Percentiles rank a stretch among this genome's conserved stretches.
Conservation (phyloP, 2,888 invertebrate species). For the Agonopterix alstromeriana region DNA sequence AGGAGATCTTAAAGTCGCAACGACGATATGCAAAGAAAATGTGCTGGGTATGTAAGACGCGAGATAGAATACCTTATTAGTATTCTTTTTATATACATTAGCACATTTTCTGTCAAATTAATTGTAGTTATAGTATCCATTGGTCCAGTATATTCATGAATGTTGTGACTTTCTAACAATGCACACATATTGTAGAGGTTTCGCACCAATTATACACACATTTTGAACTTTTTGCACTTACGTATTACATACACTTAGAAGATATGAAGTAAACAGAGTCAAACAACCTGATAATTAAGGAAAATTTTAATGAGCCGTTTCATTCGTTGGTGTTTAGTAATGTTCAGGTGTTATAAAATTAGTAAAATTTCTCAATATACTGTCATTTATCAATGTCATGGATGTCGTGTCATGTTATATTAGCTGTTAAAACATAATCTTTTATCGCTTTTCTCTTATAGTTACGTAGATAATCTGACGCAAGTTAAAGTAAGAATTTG, state of each 20-base stretch:
- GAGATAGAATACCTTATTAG: constrained; percentile 49
- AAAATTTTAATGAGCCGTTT: constrained; percentile 19
- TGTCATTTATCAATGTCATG: constrained; percentile 25
- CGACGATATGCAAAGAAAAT: constrained; percentile 26
- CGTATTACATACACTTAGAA: background rate
- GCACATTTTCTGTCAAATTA: constrained; percentile 32
- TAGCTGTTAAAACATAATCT: constrained; percentile 11
- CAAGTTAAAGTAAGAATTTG: constrained; percentile 36
- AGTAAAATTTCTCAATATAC: background rate
- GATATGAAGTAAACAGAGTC: constrained; percentile 45
- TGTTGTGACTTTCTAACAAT: constrained; percentile 9
- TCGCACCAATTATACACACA: constrained; percentile 9
- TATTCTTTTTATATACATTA: constrained; percentile 53
- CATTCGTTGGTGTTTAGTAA: constrained; percentile 4
- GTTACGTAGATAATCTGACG: constrained; percentile 40
- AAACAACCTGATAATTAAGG: constrained; percentile 56
- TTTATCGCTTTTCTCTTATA: constrained; percentile 16
- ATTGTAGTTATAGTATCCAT: constrained; percentile 4
- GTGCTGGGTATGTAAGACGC: constrained; percentile 55
- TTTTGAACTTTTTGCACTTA: constrained; percentile 2
- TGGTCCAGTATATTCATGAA: constrained; percentile 8
- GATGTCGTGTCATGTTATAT: constrained; percentile 26
- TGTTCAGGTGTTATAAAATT: constrained; percentile 2
- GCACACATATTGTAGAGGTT: constrained; percentile 2
- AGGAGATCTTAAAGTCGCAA: too few relatives aligned